A percentile compares a stretch with the other conserved stretches of the same genome.
Evolutionary conservation across 2,113 vertebrate genomes (phyloP).

Genomic region (Hippocampus abdominalis): DNA sequence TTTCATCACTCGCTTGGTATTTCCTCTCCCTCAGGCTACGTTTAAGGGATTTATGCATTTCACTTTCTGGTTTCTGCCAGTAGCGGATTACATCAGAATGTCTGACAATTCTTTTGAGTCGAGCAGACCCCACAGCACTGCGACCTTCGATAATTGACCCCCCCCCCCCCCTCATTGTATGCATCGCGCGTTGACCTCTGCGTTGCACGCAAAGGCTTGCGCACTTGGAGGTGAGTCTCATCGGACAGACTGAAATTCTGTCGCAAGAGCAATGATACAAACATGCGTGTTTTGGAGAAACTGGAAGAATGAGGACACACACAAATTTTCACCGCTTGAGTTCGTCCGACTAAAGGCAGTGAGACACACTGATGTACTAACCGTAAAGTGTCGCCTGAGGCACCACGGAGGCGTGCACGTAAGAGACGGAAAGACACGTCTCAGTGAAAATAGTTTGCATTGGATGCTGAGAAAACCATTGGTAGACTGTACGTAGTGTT

Average conservation of each 20-base stretch:
- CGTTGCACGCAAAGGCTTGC: constrained; percentile 12
- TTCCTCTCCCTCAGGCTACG: constrained; percentile 23
- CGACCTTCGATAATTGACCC: constrained; percentile 45
- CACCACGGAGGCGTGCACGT: constrained; percentile 2
- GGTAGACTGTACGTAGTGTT: not conserved
- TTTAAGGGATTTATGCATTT: constrained; percentile 21
- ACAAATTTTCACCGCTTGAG: constrained; percentile 18
- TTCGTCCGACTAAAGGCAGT: constrained; percentile 24
- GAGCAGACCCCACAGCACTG: constrained; percentile 20
- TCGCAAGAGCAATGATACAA: constrained; percentile 19
- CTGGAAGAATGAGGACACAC: constrained; percentile 43
- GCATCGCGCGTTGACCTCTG: constrained; percentile 21
- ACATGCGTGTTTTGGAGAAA: constrained; percentile 15
- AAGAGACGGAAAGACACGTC: not conserved
- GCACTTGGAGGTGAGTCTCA: constrained; percentile 22
- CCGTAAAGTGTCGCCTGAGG: constrained; percentile 51
- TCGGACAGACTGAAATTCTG: constrained; percentile 27
- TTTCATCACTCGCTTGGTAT: constrained; percentile 17
- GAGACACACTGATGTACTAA: constrained; percentile 35
- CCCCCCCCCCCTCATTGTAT: no score
- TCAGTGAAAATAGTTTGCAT: not conserved
- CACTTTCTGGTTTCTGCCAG: constrained; percentile 23
- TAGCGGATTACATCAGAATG: constrained; percentile 44
- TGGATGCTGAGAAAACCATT: not conserved
- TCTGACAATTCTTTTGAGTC: constrained; percentile 33